Conservation (phyloP, 1,140 invertebrate genomes). For the Nephila pilipes region DNA sequence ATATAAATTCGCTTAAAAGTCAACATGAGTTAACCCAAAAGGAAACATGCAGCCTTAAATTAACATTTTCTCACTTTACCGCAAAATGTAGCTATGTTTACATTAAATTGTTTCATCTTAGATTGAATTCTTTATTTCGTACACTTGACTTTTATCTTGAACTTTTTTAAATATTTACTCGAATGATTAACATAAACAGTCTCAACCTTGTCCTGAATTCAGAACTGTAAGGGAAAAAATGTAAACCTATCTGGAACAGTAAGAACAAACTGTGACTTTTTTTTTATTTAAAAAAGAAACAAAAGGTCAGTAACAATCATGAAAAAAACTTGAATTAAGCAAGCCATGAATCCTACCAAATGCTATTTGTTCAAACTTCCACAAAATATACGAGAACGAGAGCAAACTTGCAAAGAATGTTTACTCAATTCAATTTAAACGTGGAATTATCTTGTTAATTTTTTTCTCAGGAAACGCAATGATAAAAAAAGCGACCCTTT, state of each 20-base stretch:
- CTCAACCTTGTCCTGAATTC: too few relatives aligned
- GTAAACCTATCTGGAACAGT: background rate
- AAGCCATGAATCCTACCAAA: background rate
- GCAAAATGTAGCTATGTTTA: too few relatives aligned
- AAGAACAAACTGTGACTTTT: background rate
- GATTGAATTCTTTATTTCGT: too few relatives aligned
- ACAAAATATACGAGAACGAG: background rate
- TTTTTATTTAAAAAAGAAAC: background rate
- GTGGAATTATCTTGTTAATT: conserved; percentile 18
- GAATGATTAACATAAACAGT: too few relatives aligned
- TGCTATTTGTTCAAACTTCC: background rate
- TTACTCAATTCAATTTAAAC: background rate
- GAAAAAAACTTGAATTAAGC: background rate
- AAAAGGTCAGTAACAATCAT: background rate
- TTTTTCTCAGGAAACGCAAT: background rate
- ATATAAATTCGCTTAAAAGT: too few relatives aligned
- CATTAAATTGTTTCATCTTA: too few relatives aligned
- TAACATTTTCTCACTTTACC: too few relatives aligned
- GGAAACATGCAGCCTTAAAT: too few relatives aligned
- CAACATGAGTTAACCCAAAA: too few relatives aligned
- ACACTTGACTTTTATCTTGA: too few relatives aligned
- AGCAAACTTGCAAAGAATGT: background rate
- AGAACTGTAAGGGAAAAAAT: too few relatives aligned
- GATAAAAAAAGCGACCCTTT: background rate
- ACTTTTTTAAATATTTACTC: too few relatives aligned